These are phyloP conservation scores for Microplitis mediator DNA, from an alignment of 1,140 invertebrate species.

Conservation along the genomic window DNA sequence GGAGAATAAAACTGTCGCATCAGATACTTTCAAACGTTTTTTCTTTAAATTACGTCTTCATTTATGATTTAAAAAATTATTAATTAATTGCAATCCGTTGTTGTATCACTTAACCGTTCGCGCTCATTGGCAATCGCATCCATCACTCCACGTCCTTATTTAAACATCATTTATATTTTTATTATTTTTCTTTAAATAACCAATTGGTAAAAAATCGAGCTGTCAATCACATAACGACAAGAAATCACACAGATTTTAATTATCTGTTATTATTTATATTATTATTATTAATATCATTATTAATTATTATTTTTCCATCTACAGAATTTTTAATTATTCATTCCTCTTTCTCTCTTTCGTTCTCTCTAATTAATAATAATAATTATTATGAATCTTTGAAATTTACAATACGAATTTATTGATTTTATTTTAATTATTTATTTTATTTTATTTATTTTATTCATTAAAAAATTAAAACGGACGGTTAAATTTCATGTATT, in stretches of 20 bases:
- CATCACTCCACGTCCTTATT: not conserved
- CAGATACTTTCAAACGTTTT: not conserved
- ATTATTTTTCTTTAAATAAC: not conserved
- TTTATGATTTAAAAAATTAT: not conserved
- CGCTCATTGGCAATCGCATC: not conserved
- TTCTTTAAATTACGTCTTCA: not conserved
- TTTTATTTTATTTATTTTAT: conserved; percentile 20
- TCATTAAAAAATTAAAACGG: conserved; percentile 51
- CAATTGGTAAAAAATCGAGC: not conserved
- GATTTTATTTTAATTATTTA: conserved; percentile 13
- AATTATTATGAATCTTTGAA: conserved; percentile 16
- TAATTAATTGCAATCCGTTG: not conserved
- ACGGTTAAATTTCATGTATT: conserved; percentile 60
- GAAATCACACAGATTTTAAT: not conserved
- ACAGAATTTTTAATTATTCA: not conserved
- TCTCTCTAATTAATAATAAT: conserved; percentile 7
- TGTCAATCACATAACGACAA: not conserved
- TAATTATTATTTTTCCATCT: not conserved
- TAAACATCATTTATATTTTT: not conserved
- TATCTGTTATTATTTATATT: not conserved
- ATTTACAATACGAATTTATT: conserved; percentile 9
- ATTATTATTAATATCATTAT: not conserved
- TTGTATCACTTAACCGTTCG: not conserved
- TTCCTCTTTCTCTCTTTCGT: not conserved
- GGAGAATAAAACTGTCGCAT: not conserved